Evolutionary conservation across 2,797 vertebrate genomes (phyloP).

Genomic region (Pantherophis alleghaniensis): DNA sequence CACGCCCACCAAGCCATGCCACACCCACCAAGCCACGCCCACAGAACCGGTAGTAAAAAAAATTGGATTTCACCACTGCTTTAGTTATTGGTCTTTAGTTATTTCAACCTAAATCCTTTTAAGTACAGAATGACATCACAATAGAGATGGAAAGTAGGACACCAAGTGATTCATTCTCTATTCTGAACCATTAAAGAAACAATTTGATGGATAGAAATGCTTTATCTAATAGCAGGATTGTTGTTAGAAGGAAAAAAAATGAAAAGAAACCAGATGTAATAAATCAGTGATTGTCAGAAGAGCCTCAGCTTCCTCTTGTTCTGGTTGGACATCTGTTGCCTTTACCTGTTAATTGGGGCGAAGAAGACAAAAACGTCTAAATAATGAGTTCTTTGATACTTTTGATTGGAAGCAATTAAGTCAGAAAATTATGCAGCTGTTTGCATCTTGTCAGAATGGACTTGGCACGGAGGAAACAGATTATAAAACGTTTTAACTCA

Average conservation of each 20-base stretch:
- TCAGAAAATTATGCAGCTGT: background rate
- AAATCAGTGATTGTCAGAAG: background rate
- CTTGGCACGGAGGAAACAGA: background rate
- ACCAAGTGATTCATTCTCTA: background rate
- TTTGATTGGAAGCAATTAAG: background rate
- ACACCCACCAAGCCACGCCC: too few relatives aligned
- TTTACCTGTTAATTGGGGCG: background rate
- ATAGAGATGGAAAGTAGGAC: background rate
- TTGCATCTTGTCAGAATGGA: background rate
- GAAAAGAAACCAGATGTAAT: background rate
- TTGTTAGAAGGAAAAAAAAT: background rate
- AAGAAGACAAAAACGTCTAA: background rate
- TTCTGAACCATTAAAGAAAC: background rate
- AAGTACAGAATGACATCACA: background rate
- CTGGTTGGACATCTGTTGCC: background rate
- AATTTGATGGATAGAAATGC: background rate
- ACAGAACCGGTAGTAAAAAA: too few relatives aligned
- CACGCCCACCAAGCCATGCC: too few relatives aligned
- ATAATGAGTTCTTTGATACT: background rate
- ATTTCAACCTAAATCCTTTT: background rate
- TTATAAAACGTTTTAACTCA: background rate
- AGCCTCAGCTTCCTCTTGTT: background rate
- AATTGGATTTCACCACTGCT: too few relatives aligned
- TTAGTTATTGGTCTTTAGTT: background rate
- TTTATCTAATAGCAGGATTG: background rate